phyloP scores from a whole-genome alignment of 1,140 invertebrate species.

The Liolophura sinensis region DNA sequence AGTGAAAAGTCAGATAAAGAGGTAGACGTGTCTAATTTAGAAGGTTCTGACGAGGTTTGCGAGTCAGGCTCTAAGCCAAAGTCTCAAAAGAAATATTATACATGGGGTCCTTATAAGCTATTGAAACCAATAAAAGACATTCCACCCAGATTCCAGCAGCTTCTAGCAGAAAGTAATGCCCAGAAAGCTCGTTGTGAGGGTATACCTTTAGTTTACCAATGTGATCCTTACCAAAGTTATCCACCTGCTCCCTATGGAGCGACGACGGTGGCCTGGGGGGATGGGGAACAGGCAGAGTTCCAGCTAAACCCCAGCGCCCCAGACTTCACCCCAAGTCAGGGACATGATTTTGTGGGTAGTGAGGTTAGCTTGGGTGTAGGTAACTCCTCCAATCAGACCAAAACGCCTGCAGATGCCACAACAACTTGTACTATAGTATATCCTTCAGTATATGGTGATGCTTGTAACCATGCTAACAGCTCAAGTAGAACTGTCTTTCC shows the following conservation, averaged over 20 bases:
- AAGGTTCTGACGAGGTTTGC: neutral
- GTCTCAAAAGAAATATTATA: slow-evolving; percentile 45
- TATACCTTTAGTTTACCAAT: slow-evolving; percentile 46
- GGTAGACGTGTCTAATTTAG: too few relatives aligned
- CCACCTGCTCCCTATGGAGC: slow-evolving; percentile 11
- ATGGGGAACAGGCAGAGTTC: slow-evolving; percentile 16
- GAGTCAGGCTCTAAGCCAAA: slow-evolving; percentile 12
- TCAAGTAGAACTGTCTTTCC: neutral
- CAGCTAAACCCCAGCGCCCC: slow-evolving; percentile 38
- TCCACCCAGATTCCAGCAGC: slow-evolving; percentile 43
- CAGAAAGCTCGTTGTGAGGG: slow-evolving; percentile 48
- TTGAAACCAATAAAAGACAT: slow-evolving; percentile 55
- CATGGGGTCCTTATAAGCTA: slow-evolving; percentile 49
- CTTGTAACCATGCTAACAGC: neutral
- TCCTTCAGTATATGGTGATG: neutral
- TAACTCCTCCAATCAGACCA: slow-evolving; percentile 4
- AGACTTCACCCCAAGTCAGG: slow-evolving; percentile 37
- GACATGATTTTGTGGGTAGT: neutral
- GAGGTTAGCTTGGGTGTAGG: neutral
- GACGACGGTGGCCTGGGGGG: slow-evolving; percentile 9
- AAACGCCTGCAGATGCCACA: neutral
- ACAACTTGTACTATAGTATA: neutral
- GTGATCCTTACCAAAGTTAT: neutral
- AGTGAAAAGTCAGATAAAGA: too few relatives aligned
- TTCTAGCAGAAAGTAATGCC: slow-evolving; percentile 42